Conservation (phyloP, 35 echinoderm and acorn worm genomes). For the Heliocidaris erythrogramma region DNA sequence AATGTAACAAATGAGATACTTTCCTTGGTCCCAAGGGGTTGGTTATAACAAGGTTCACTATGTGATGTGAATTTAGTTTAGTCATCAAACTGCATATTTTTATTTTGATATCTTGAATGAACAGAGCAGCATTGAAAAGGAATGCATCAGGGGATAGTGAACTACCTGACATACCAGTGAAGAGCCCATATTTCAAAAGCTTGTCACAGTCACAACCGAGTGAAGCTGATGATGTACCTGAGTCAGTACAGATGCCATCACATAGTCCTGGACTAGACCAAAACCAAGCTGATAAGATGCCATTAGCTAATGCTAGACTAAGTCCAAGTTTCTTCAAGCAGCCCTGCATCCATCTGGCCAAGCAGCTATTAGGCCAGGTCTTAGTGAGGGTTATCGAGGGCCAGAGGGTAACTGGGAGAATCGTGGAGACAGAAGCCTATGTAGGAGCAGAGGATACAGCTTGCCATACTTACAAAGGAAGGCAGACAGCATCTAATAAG, state of each 20-base stretch:
- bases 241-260: not conserved
- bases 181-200: not conserved
- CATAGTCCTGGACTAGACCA: not conserved
- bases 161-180: not conserved
- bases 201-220: not conserved
- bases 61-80: too few relatives aligned
- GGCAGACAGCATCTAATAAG: conserved; percentile 46
- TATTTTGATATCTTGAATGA: not conserved
- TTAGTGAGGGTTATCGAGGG: conserved; percentile 64
- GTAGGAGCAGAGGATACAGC: conserved; percentile 78
- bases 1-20: too few relatives aligned
- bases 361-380: conserved; percentile 75
- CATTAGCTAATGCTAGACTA: not conserved
- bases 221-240: not conserved
- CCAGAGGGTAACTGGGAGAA: conserved; percentile 67
- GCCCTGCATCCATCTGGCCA: conserved; percentile 74
- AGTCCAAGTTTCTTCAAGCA: conserved; percentile 60
- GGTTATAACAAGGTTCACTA: too few relatives aligned
- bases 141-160: not conserved
- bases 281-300: not conserved
- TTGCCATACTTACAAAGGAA: conserved; percentile 74
- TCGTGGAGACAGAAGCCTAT: conserved; percentile 94
- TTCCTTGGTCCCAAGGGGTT: too few relatives aligned
- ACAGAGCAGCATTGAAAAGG: not conserved
- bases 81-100: not conserved